Percentiles rank a stretch among this genome's conserved stretches.
Evolutionary conservation across 2,797 vertebrate species (phyloP).

Genomic region (Sebastes steindachneri): DNA sequence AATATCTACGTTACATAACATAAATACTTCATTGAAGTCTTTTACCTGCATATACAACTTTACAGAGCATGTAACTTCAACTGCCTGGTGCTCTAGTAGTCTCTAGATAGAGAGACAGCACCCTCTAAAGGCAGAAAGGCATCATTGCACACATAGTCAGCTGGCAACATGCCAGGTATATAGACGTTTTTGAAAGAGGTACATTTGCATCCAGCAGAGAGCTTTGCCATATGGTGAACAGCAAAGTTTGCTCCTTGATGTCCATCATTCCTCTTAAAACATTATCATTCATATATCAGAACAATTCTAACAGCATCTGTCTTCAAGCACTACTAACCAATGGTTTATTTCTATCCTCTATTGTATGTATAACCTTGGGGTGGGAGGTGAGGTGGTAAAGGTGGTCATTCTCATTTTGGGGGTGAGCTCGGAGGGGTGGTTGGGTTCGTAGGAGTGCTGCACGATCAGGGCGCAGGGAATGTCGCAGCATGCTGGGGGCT

Average conservation of each 20-base stretch:
- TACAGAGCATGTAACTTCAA: constrained; percentile 14
- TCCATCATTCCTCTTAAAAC: not conserved
- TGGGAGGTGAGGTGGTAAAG: constrained; percentile 80
- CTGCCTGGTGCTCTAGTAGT: not conserved
- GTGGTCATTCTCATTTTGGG: constrained; percentile 84
- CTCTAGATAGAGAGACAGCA: constrained; percentile 42
- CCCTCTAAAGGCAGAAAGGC: constrained; percentile 63
- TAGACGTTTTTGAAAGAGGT: constrained; percentile 28
- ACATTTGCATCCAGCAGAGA: constrained; percentile 27
- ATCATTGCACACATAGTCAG: constrained; percentile 40
- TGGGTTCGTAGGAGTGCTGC: constrained; percentile 79
- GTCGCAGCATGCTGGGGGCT: constrained; percentile 84
- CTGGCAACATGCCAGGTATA: constrained; percentile 51
- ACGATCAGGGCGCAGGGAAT: constrained; percentile 81
- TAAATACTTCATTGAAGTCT: constrained; percentile 23
- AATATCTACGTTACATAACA: constrained; percentile 19
- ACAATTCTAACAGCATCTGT: constrained; percentile 16
- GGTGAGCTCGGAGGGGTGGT: constrained; percentile 72
- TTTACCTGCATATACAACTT: constrained; percentile 10
- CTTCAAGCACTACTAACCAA: constrained; percentile 58
- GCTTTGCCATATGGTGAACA: constrained; percentile 10
- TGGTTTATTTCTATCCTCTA: constrained; percentile 63
- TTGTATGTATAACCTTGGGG: constrained; percentile 83
- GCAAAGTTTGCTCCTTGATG: constrained; percentile 2
- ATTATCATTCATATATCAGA: constrained; percentile 3